Evolutionary conservation across 2,888 invertebrate genomes (phyloP), one percentile per base, ranked within the genome.

Genomic region (Agriopis leucophaearia): DNA sequence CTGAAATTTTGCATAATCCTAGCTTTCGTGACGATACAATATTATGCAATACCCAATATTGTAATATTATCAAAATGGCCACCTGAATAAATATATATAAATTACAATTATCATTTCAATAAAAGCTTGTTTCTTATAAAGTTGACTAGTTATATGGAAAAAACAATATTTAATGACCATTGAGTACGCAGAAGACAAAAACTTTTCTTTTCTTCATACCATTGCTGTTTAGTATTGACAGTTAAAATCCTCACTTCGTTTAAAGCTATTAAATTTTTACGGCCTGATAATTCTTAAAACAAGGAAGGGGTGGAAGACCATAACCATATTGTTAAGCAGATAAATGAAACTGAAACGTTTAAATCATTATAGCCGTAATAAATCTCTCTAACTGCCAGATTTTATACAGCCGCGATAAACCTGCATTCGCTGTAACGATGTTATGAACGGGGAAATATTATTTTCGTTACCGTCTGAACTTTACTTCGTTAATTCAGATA

Each of bases 401-500:
- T 27, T 61, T 62, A 67, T 59, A 51, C 51, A 45, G 15, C 50
- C 27, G 44, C 64, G 56, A 61, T 72, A 62, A 73, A 67, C 64
- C 45, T 52, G 58, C 58, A 52, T 65, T 66, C 45, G 58, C 61
- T 69, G 61, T 63, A 69, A 56, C 65, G 36, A 57, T 67, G 42
- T 57, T 67, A 54, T 36, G 27, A 42, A 45, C 3, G 45, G 65
- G 62, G 47, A 61, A 54, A 69, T 58, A 62, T 66, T 44, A 44
- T 66, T 74, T 75, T 64, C 50, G 70, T 71, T 72, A 64, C 69
- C 51, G 61, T 67, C 71, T 67, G 70, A 69, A 72, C 70, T 70
- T 73, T 66, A 16, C 57, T 64, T 67, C 71, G 74, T 71, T 72
- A 78, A 71, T 72, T 72, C 71, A 70, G 66, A 72, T 66, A 67